Base-by-base conservation (phyloP, 2,797 vertebrate genomes). In the Lutjanus campechanus region DNA sequence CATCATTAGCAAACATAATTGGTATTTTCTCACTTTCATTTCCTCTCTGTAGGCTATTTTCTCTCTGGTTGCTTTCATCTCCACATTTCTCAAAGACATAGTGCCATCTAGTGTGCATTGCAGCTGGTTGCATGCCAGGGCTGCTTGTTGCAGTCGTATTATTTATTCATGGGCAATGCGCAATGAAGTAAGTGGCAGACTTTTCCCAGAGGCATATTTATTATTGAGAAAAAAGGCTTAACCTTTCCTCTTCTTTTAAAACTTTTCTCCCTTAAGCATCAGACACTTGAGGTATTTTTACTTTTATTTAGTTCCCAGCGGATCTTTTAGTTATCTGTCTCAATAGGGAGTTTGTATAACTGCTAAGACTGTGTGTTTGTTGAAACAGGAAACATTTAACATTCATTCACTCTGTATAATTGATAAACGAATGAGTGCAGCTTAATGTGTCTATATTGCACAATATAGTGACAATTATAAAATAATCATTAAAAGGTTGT, bases 31-130 rank as follows among this genome's bases (percentile, higher is more conserved):
- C 22, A 19, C 54, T 56, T 53, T 67, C 1, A 36, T 25, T 74
- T 55, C 40, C 19, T 50, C 47, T 65, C 17, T 64, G 13, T 20
- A 36, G 29, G 29, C 29, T 36, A 10, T 70, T 70, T 65, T 55
- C 56, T 20, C 0, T 19, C 25, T 36, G 16, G 20, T 17, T 29
- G 12, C 66, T 17, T 55, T 71, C 56, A 20, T 29, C 44, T 15
- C 49, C 9, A 8, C 15, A 1, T 84, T 87, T 68, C 60, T 69
- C 40, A 76, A 83, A 77, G 71, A 69, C 89, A 77, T 73, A 94
- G 59, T 90, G 90, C 89, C 90, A 94, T 93, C 94, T 94, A 90
- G 92, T 93, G 94, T 79, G 11, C 63, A 25, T 1, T 46, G 59
- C 10, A 7, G 64, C 36, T 19, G 8, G 46, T 78, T 89, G 81